These are phyloP conservation scores for Drosophila fungiperda DNA, from an alignment of 2,888 invertebrate species.

Conservation along the genomic window DNA sequence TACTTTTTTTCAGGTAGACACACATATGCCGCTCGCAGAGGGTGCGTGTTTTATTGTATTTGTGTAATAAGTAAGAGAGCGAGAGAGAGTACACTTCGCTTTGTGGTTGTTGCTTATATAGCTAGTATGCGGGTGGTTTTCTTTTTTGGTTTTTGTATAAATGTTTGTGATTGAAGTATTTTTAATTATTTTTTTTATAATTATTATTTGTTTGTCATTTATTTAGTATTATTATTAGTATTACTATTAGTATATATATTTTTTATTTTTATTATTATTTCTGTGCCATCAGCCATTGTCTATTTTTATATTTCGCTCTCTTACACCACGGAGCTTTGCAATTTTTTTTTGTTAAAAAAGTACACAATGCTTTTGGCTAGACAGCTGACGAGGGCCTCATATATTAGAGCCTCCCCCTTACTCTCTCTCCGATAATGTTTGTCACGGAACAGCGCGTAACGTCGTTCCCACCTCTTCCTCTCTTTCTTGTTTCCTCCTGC, in stretches of 20 bases:
- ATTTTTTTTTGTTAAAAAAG: constrained; percentile 21
- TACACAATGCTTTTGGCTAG: constrained; percentile 14
- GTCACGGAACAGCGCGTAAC: constrained; percentile 30
- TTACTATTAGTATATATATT: neutral
- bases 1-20: constrained; percentile 28
- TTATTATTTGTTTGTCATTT: neutral
- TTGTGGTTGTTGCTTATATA: constrained; percentile 4
- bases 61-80: neutral
- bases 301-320: constrained; percentile 40
- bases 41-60: constrained; percentile 30
- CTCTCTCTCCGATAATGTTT: constrained; percentile 6
- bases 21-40: constrained; percentile 9
- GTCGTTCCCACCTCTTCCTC: neutral
- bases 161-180: neutral
- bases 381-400: constrained; percentile 48
- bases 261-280: neutral
- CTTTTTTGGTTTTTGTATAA: neutral
- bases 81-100: neutral
- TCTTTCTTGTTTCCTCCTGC: constrained; percentile 1
- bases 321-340: constrained; percentile 17
- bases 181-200: neutral
- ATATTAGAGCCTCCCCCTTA: constrained; percentile 28
- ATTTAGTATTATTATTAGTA: neutral
- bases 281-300: constrained; percentile 7
- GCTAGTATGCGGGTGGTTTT: neutral